These are phyloP conservation scores for Panulirus ornatus DNA, from an alignment of 1,140 invertebrate genomes.

Conservation along the genomic window DNA sequence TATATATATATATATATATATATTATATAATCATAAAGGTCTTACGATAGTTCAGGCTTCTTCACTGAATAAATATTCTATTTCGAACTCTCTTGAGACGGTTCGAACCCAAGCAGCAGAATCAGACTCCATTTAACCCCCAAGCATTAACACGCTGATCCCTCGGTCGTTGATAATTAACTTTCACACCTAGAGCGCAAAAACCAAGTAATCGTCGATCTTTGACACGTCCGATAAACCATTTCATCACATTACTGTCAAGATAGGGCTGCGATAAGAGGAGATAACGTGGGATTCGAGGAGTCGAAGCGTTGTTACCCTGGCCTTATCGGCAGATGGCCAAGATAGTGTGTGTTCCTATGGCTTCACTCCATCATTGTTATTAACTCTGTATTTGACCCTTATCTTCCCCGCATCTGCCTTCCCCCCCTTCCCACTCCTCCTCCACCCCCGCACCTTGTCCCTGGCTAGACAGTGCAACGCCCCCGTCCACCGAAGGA, in stretches of 20 bases:
- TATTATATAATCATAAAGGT: too few relatives aligned
- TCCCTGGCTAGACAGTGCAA: not conserved
- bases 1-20: too few relatives aligned
- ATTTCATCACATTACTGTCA: constrained; percentile 41
- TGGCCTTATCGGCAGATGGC: too few relatives aligned
- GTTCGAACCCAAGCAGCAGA: not conserved
- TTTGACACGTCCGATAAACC: constrained; percentile 39
- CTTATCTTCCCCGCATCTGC: constrained; percentile 38
- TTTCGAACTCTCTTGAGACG: too few relatives aligned
- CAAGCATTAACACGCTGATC: not conserved
- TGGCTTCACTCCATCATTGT: constrained; percentile 35
- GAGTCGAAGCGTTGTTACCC: too few relatives aligned
- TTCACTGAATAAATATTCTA: too few relatives aligned
- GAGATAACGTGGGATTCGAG: not conserved
- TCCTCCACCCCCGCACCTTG: not conserved
- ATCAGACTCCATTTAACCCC: not conserved
- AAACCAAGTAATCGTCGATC: not conserved
- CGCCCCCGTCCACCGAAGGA: not conserved
- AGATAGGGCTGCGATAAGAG: constrained; percentile 18
- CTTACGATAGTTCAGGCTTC: too few relatives aligned
- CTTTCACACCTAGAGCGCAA: constrained; percentile 6
- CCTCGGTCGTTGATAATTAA: constrained; percentile 7
- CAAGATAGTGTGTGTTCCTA: constrained; percentile 4
- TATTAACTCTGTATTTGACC: constrained; percentile 33
- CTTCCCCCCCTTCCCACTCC: not conserved